Conservation (phyloP, 2,888 invertebrate species). For the Sturmia bella region DNA sequence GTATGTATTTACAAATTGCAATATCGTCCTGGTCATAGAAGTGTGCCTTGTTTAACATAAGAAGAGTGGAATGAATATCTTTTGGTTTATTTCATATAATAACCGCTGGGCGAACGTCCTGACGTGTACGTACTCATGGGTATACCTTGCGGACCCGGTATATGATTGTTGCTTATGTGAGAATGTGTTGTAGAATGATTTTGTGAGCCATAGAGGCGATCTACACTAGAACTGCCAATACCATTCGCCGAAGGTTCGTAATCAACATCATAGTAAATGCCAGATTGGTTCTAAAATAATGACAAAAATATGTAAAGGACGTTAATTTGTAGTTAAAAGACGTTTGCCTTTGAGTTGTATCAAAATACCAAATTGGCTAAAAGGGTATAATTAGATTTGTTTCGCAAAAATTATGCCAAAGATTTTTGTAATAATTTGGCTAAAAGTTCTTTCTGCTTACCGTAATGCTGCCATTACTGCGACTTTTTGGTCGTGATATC, state of each 20-base stretch:
- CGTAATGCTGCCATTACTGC: conserved; percentile 85
- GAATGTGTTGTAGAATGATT: conserved; percentile 78
- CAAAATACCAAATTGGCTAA: no score
- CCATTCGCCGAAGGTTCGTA: conserved; percentile 87
- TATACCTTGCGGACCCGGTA: conserved; percentile 86
- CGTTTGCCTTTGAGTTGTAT: no score
- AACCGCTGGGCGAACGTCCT: conserved; percentile 85
- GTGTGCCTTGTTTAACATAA: not conserved
- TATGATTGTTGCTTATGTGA: conserved; percentile 75
- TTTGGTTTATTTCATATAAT: conserved; percentile 80
- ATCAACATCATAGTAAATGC: conserved; percentile 94
- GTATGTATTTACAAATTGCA: conserved; percentile 39
- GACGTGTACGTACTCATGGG: conserved; percentile 93
- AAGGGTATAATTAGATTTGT: no score
- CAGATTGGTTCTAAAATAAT: conserved; percentile 89
- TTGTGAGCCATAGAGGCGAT: conserved; percentile 82
- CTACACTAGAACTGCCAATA: conserved; percentile 79
- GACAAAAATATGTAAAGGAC: no score
- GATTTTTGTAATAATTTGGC: not conserved
- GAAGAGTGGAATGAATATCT: conserved; percentile 15
- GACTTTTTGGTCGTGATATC: conserved; percentile 91
- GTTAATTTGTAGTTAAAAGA: no score
- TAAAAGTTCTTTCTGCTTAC: conserved; percentile 72
- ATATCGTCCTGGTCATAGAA: conserved; percentile 2
- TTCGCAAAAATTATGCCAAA: no score